A percentile compares a stretch with the other conserved stretches of the same genome.
These are phyloP conservation scores for Nasonia vitripennis DNA, from an alignment of 1,140 invertebrate genomes.

Conservation along the genomic window DNA sequence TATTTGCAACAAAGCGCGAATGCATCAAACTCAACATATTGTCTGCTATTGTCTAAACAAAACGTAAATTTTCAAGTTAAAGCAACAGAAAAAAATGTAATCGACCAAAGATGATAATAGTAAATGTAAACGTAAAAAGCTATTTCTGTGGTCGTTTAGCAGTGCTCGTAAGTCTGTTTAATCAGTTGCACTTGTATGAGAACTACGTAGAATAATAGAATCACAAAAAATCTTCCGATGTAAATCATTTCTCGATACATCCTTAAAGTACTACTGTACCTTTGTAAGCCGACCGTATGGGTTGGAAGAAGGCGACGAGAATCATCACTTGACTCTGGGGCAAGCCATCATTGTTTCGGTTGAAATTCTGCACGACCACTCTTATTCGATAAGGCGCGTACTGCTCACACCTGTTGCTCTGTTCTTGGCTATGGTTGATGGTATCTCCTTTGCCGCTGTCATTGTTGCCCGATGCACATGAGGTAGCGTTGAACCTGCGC, in stretches of 20 bases:
- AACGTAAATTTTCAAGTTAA: too few species aligned
- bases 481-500: conserved; percentile 75
- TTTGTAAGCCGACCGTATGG: conserved; percentile 85
- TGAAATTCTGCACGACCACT: conserved; percentile 80
- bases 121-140: background rate
- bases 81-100: background rate
- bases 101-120: background rate
- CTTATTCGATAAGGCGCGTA: conserved; percentile 86
- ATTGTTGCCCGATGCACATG: conserved; percentile 65
- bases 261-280: conserved; percentile 73
- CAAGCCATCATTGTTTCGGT: conserved; percentile 60
- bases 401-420: conserved; percentile 40
- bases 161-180: background rate
- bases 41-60: too few species aligned
- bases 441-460: conserved; percentile 41
- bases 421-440: conserved; percentile 65
- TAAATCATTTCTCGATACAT: background rate
- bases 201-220: too few species aligned
- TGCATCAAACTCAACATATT: too few species aligned
- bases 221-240: background rate
- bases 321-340: conserved; percentile 75
- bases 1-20: too few species aligned
- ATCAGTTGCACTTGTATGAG: too few species aligned
- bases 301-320: conserved; percentile 83
- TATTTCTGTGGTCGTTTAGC: background rate